These are phyloP conservation scores for Cinclus mexicanus DNA, from an alignment of 2,113 vertebrate genomes.

Conservation along the genomic window DNA sequence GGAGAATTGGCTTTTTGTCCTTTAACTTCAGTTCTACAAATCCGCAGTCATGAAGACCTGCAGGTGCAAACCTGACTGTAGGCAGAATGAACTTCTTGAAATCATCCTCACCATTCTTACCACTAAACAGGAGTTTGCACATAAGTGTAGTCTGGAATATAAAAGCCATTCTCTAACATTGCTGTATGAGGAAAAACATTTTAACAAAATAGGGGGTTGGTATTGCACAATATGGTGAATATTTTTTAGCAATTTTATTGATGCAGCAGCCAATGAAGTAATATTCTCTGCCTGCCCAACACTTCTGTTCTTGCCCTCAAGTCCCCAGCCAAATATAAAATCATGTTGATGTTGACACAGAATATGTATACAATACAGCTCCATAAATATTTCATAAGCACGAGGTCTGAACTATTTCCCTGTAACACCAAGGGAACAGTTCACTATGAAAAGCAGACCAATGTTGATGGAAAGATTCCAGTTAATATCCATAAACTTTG, in stretches of 20 bases:
- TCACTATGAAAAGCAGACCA: not conserved
- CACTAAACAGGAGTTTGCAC: not conserved
- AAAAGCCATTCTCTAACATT: not conserved
- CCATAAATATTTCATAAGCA: slow-evolving; percentile 38
- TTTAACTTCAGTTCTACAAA: not conserved
- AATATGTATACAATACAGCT: not conserved
- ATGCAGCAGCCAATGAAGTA: not conserved
- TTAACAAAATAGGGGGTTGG: not conserved
- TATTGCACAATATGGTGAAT: not conserved
- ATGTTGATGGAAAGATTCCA: not conserved
- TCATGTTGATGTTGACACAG: slow-evolving; percentile 10
- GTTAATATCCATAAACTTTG: not conserved
- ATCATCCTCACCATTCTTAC: not conserved
- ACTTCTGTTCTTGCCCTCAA: not conserved
- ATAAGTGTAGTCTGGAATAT: not conserved
- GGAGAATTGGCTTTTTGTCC: not conserved
- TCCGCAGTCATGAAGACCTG: not conserved
- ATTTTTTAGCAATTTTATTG: not conserved
- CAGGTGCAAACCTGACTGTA: not conserved
- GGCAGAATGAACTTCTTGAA: not conserved
- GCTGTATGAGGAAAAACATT: not conserved
- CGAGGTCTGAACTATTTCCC: not conserved
- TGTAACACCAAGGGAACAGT: not conserved
- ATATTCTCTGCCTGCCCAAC: not conserved
- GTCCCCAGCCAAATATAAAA: slow-evolving; percentile 29